These are phyloP conservation scores for Tricholauxania praeusta DNA, from an alignment of 2,888 invertebrate species.

Conservation along the genomic window DNA sequence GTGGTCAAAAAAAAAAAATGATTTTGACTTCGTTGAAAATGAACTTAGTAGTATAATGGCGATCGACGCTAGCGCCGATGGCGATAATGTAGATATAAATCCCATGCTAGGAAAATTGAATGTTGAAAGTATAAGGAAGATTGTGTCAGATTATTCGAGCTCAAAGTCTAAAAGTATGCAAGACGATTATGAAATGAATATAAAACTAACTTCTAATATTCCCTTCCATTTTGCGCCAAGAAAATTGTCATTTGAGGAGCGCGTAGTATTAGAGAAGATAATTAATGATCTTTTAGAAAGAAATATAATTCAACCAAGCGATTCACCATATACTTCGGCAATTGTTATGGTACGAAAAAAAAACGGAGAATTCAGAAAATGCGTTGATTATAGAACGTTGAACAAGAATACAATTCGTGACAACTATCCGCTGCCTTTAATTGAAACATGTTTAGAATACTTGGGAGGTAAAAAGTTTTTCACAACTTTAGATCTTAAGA, in stretches of 20 bases:
- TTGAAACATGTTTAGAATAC: conserved; percentile 33
- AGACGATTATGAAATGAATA: conserved; percentile 28
- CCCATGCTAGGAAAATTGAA: too few species aligned
- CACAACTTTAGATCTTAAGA: conserved; percentile 41
- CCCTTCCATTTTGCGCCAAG: conserved; percentile 14
- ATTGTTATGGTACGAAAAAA: conserved; percentile 32
- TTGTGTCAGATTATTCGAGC: conserved; percentile 16
- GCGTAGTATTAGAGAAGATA: conserved; percentile 21
- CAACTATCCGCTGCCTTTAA: conserved; percentile 40
- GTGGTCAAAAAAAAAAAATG: too few species aligned
- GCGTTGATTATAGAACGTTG: conserved; percentile 33
- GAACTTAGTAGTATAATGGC: too few species aligned
- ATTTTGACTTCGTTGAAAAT: too few species aligned
- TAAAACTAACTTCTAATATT: not conserved
- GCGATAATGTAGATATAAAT: too few species aligned
- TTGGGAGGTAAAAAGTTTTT: conserved; percentile 42
- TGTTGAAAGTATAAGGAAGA: not conserved
- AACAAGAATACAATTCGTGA: conserved; percentile 37
- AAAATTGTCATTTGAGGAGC: conserved; percentile 21
- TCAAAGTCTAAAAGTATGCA: not conserved
- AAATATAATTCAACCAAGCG: conserved; percentile 19
- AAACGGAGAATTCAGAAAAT: conserved; percentile 33
- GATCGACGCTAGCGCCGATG: too few species aligned
- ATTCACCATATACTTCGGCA: conserved; percentile 19
- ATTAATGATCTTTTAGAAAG: conserved; percentile 22